Percentiles rank a stretch among this genome's conserved stretches.
Conservation (phyloP, 2,113 vertebrate genomes). For the Trogon surrucura region DNA sequence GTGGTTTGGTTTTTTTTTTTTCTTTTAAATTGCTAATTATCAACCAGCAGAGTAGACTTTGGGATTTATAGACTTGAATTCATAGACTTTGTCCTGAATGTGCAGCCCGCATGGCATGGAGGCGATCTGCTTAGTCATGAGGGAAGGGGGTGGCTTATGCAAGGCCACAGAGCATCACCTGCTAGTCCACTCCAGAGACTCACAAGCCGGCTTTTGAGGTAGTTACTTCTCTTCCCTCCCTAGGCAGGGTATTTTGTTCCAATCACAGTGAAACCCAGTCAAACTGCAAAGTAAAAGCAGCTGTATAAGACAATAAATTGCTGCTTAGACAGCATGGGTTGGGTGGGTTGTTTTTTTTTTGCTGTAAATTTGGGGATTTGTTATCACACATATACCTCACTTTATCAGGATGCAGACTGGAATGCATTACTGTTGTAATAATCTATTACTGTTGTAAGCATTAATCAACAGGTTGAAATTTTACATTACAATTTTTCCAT, state of each 20-base stretch:
- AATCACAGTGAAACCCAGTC: neutral
- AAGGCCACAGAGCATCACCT: conserved; percentile 38
- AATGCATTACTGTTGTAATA: neutral
- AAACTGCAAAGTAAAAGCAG: neutral
- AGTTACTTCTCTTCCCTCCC: neutral
- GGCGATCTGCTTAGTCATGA: conserved; percentile 67
- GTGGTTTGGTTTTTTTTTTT: too few species aligned
- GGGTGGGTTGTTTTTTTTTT: neutral
- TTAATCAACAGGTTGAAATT: neutral
- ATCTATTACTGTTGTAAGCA: neutral
- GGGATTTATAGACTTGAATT: conserved; percentile 59
- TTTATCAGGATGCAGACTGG: neutral
- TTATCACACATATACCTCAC: neutral
- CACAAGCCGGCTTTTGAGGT: neutral
- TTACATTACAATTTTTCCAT: neutral
- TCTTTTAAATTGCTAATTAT: conserved; percentile 56
- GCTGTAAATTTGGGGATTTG: neutral
- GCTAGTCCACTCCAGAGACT: neutral
- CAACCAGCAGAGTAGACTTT: conserved; percentile 66
- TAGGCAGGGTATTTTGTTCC: neutral
- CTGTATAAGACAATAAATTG: neutral
- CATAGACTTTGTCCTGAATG: conserved; percentile 67
- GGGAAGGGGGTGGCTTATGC: neutral
- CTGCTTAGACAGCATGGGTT: neutral
- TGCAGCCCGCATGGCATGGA: conserved; percentile 40